These are phyloP conservation scores for Trisateles emortualis DNA, from an alignment of 2,888 invertebrate species.

Conservation along the genomic window DNA sequence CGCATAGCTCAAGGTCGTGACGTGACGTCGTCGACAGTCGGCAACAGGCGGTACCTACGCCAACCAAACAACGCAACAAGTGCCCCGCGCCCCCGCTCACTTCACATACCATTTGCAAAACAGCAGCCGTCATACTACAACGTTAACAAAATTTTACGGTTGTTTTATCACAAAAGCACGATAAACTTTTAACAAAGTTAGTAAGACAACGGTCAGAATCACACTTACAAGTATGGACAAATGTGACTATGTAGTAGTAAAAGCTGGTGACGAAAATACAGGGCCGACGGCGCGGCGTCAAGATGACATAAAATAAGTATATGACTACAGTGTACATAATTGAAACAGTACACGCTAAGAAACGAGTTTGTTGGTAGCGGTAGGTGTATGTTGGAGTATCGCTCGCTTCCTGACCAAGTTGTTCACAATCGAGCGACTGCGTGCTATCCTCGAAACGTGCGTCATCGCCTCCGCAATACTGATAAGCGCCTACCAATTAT, in stretches of 20 bases:
- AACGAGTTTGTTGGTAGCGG: conserved; percentile 32
- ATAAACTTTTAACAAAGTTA: conserved; percentile 18
- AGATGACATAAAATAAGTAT: conserved; percentile 1
- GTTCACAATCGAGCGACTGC: conserved; percentile 61
- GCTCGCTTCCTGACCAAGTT: conserved; percentile 67
- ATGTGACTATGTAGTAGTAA: no score
- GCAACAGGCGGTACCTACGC: conserved; percentile 76
- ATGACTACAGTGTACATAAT: conserved; percentile 1
- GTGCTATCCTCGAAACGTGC: conserved; percentile 71
- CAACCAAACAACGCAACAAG: conserved; percentile 85
- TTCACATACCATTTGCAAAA: conserved; percentile 70
- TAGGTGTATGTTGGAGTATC: conserved; percentile 46
- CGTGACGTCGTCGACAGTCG: conserved; percentile 75
- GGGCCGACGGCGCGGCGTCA: neutral
- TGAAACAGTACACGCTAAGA: conserved; percentile 41
- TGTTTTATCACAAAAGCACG: conserved; percentile 17
- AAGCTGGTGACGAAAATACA: neutral
- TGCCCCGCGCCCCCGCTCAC: conserved; percentile 76
- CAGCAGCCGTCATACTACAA: conserved; percentile 61
- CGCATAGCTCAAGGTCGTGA: conserved; percentile 72
- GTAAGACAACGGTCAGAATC: neutral
- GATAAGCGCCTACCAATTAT: conserved; percentile 84
- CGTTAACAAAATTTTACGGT: conserved; percentile 33
- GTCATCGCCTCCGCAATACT: conserved; percentile 82
- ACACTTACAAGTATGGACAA: neutral